phyloP scores from a whole-genome alignment of 1,140 invertebrate genomes.

The Drosophila ambigua region DNA sequence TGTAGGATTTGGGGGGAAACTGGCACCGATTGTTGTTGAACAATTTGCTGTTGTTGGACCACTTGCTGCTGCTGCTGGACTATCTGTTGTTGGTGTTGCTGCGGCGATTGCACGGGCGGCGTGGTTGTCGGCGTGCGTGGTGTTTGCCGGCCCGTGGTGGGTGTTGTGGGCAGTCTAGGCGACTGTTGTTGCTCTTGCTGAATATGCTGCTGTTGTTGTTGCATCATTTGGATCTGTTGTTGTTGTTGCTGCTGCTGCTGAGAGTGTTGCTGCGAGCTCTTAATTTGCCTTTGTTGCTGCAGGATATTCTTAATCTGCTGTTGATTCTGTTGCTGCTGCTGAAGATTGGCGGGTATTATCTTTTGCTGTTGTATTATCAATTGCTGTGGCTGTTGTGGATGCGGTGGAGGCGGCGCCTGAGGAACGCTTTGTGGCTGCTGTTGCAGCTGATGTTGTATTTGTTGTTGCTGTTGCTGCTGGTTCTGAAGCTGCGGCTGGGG shows the following conservation, averaged over 20 bases:
- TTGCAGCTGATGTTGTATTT: conserved; percentile 34
- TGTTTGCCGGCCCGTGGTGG: conserved; percentile 71
- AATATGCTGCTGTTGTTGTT: conserved; percentile 9
- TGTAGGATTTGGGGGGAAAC: conserved; percentile 78
- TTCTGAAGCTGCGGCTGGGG: conserved; percentile 42
- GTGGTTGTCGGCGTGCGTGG: conserved; percentile 71
- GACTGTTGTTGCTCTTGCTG: conserved; percentile 48
- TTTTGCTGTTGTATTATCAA: conserved; percentile 71
- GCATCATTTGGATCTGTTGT: conserved; percentile 10
- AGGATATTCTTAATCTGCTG: conserved; percentile 72
- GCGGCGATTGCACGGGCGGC: conserved; percentile 71
- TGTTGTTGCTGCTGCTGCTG: conserved; percentile 31
- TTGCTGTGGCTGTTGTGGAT: conserved; percentile 58
- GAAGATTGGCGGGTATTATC: conserved; percentile 60
- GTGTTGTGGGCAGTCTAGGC: conserved; percentile 54
- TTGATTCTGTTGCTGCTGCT: conserved; percentile 63
- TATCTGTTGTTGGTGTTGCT: conserved; percentile 56
- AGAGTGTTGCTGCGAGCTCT: conserved; percentile 46
- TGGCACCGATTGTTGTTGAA: conserved; percentile 55
- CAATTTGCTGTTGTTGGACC: conserved; percentile 44
- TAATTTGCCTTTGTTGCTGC: conserved; percentile 68
- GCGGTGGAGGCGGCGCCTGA: conserved; percentile 43
- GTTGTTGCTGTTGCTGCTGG: conserved; percentile 32
- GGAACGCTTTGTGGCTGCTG: conserved; percentile 37
- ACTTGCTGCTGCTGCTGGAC: conserved; percentile 39